Percentiles rank a stretch among this genome's conserved stretches.
phyloP scores from a whole-genome alignment of 2,888 invertebrate species.

The Patella depressa region DNA sequence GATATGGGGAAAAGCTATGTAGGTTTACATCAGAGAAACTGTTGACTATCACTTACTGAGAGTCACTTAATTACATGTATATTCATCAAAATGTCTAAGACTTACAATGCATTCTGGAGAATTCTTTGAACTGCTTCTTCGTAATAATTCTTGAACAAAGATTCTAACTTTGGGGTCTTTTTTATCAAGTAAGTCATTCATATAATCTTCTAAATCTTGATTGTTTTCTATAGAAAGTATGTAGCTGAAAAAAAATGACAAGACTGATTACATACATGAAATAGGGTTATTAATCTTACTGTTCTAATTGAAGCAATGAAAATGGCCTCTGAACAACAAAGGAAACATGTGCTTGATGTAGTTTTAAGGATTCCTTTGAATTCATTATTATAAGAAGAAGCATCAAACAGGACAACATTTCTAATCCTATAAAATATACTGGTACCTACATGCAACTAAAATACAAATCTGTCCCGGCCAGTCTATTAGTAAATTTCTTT shows the following conservation, averaged over 20 bases:
- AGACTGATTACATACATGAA: neutral
- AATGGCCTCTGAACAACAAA: too few relatives aligned
- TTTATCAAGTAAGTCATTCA: slow-evolving; percentile 82
- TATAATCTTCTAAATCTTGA: slow-evolving; percentile 83
- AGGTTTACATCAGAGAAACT: too few relatives aligned
- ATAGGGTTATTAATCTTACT: neutral
- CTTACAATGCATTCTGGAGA: slow-evolving; percentile 1
- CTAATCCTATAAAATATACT: neutral
- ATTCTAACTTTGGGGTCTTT: slow-evolving; percentile 76
- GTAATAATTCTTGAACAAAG: slow-evolving; percentile 77
- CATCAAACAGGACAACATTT: neutral
- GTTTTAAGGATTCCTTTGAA: neutral
- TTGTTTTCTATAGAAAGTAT: slow-evolving; percentile 81
- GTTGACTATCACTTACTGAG: too few relatives aligned
- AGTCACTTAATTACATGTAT: too few relatives aligned
- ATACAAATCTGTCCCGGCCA: too few relatives aligned
- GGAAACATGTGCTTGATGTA: neutral
- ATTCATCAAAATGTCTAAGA: too few relatives aligned
- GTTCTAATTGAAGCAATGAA: too few relatives aligned
- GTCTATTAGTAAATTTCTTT: too few relatives aligned
- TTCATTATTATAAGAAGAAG: neutral
- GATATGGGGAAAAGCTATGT: too few relatives aligned
- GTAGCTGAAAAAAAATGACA: slow-evolving; percentile 75
- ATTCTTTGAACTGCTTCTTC: slow-evolving; percentile 48
- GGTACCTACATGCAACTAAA: too few relatives aligned